A percentile compares a stretch with the other conserved stretches of the same genome.
Evolutionary conservation across 2,113 vertebrate species (phyloP).

Genomic region (Thalassoma bifasciatum): DNA sequence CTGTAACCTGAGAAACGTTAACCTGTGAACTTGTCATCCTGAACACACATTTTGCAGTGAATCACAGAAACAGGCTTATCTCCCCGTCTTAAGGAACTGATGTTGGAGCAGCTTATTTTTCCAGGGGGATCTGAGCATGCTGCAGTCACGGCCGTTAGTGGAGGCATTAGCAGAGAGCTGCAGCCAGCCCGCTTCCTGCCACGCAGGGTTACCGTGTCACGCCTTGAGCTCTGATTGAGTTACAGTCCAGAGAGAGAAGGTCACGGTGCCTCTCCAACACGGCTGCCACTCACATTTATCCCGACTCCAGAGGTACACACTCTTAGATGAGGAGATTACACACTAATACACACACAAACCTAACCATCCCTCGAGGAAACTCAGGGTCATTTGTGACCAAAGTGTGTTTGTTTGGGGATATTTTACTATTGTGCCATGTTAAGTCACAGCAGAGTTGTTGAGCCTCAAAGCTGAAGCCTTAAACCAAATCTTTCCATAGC

Average conservation of each 20-base stretch:
- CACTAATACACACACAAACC: conserved; percentile 31
- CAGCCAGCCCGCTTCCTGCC: conserved; percentile 76
- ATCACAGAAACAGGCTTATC: conserved; percentile 78
- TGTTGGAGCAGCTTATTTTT: conserved; percentile 73
- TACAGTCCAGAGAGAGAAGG: conserved; percentile 86
- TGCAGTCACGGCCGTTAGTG: conserved; percentile 86
- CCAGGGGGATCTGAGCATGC: conserved; percentile 79
- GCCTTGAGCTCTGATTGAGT: conserved; percentile 85
- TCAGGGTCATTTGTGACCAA: conserved; percentile 65
- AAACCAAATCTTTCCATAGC: neutral
- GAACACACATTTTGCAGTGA: conserved; percentile 75
- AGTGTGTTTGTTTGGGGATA: conserved; percentile 53
- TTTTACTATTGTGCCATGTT: conserved; percentile 55
- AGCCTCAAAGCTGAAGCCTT: neutral
- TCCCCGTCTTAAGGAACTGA: conserved; percentile 64
- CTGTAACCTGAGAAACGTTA: conserved; percentile 71
- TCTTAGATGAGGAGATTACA: conserved; percentile 58
- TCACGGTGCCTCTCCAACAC: conserved; percentile 76
- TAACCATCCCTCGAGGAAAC: conserved; percentile 58
- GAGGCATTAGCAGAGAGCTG: conserved; percentile 82
- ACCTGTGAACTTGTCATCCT: conserved; percentile 77
- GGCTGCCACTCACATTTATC: conserved; percentile 76
- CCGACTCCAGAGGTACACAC: conserved; percentile 57
- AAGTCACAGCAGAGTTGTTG: conserved; percentile 19
- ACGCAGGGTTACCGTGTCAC: conserved; percentile 82